Evolutionary conservation across 2,888 invertebrate species (phyloP), one percentile per base, ranked within the genome.

Genomic region (Melinopterus prodromus): DNA sequence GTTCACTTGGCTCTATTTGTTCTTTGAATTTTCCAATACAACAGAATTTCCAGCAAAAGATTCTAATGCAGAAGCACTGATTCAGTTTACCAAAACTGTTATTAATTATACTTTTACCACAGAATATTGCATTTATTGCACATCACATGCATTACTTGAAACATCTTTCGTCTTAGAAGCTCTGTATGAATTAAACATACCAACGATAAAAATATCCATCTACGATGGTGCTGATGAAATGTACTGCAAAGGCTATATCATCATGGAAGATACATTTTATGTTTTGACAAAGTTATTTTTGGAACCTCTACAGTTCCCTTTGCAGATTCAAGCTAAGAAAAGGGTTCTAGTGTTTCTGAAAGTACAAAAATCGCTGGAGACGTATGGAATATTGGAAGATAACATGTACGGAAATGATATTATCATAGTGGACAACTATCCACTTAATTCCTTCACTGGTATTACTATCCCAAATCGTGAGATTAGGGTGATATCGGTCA

Each of bases 341-440:
- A 53, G 53, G 53, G 12, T 53, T 53, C 53, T 53, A 9, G 53
- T 53, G 53, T 53, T 53, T 53, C 12, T 53, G 1, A 53, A 9
- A 12, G 53, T 9, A 12, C 12, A 53, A 7, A 12, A 9, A 53
- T 6, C 9, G 7, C 7, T 53, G 53, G 53, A 53, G 53, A 4
- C 1, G 12, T 53, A 53, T 53, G 12, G 53, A 53, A 72, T 72
- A 71, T 12, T 69, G 16, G 16, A 77, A n/a, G 69, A 38, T 16
- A 69, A 69, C 38, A 69, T 26, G 15, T 69, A 35, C 38, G 81
- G 79, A 35, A 81, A 78, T 69, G 76, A 81, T 38, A 36, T 81
- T 4, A 69, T 81, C 4, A 35, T 79, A 4, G 71, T 78, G 15
- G 77, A 77, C 16, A 16, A 72, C 9, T 75, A 77, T 16, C 76